Percentiles rank a stretch among this genome's conserved stretches.
phyloP scores from a whole-genome alignment of 2,888 invertebrate genomes.

The Strigamia transsilvanica region DNA sequence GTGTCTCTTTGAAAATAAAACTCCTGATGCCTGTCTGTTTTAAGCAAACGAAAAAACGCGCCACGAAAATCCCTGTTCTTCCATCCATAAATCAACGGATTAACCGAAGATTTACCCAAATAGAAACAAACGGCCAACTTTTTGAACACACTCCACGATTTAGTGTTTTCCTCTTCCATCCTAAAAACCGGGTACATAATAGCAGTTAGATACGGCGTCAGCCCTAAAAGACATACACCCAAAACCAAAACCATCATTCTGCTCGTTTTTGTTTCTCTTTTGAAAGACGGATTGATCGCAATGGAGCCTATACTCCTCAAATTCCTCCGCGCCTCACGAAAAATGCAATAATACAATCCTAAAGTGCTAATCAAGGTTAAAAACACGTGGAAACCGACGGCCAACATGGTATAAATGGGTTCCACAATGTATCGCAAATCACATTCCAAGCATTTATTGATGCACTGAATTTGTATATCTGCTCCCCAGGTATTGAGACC shows the following conservation, averaged over 20 bases:
- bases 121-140: constrained; percentile 58
- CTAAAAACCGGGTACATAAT: constrained; percentile 57
- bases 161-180: not conserved
- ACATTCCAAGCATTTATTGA: constrained; percentile 58
- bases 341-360: constrained; percentile 58
- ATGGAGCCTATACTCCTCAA: constrained; percentile 57
- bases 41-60: constrained; percentile 57
- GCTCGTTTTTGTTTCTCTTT: constrained; percentile 58
- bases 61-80: constrained; percentile 59
- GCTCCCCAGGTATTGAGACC: constrained; percentile 52
- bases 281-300: constrained; percentile 54
- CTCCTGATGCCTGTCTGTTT: not conserved
- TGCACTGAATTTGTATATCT: constrained; percentile 54
- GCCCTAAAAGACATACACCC: constrained; percentile 58
- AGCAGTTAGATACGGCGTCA: constrained; percentile 58
- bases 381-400: constrained; percentile 58
- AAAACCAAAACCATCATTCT: constrained; percentile 59
- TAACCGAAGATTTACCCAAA: constrained; percentile 59
- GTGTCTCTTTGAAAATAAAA: not conserved
- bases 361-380: constrained; percentile 58
- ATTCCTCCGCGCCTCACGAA: constrained; percentile 59
- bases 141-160: constrained; percentile 38
- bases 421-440: constrained; percentile 59
- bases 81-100: constrained; percentile 60
- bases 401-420: constrained; percentile 56